phyloP scores from a whole-genome alignment of 2,888 invertebrate species.

The Elysia crispata region DNA sequence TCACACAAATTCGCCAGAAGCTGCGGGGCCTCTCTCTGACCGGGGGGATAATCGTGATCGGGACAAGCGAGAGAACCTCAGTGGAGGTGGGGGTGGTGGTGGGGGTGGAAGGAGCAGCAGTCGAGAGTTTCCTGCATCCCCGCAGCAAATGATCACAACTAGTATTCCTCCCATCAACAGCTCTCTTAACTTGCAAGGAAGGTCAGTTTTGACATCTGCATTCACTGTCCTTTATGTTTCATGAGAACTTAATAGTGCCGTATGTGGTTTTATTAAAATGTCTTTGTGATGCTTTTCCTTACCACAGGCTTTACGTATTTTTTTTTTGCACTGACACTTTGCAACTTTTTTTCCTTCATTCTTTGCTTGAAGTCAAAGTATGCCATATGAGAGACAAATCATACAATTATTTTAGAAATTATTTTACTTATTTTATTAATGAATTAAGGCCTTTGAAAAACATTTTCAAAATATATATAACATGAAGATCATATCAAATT shows the following conservation, averaged over 20 bases:
- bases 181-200: slow-evolving; percentile 36
- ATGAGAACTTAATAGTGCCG: neutral
- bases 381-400: no score
- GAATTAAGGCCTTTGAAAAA: no score
- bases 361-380: no score
- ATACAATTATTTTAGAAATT: no score
- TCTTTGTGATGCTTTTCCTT: slow-evolving; percentile 31
- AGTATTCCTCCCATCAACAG: slow-evolving; percentile 63
- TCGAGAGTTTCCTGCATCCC: slow-evolving; percentile 23
- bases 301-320: slow-evolving; percentile 44
- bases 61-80: slow-evolving; percentile 15
- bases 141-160: slow-evolving; percentile 36
- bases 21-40: slow-evolving; percentile 1
- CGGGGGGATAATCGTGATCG: neutral
- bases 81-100: slow-evolving; percentile 32
- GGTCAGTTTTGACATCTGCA: slow-evolving; percentile 24
- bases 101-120: slow-evolving; percentile 22
- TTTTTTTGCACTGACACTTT: slow-evolving; percentile 7
- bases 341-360: no score
- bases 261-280: neutral
- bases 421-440: no score
- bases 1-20: slow-evolving; percentile 21
- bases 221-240: neutral
- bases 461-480: no score
- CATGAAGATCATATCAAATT: no score